These are phyloP conservation scores for rat (Rattus norvegicus) DNA, from an alignment of 2,113 vertebrate genomes.

Conservation along the genomic window DNA sequence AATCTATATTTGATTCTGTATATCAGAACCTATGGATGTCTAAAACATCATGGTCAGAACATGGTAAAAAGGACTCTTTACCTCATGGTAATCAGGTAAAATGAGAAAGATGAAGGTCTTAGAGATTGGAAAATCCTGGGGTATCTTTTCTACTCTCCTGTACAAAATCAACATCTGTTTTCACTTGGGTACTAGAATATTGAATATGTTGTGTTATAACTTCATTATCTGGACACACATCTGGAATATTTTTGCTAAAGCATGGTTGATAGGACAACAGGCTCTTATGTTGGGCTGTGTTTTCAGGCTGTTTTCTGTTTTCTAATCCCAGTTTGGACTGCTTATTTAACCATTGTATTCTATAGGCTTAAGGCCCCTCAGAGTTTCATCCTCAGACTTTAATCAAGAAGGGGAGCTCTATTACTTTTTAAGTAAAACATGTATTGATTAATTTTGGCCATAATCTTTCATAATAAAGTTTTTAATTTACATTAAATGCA, in stretches of 20 bases:
- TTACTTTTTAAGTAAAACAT: neutral
- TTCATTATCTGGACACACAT: neutral
- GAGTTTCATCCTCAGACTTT: neutral
- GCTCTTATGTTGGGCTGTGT: neutral
- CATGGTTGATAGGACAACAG: neutral
- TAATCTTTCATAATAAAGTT: neutral
- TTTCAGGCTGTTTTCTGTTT: neutral
- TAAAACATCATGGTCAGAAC: neutral
- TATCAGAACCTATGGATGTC: neutral
- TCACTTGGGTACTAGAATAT: neutral
- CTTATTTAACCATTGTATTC: fast-evolving
- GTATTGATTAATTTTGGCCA: neutral
- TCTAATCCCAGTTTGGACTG: neutral
- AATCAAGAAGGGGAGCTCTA: neutral
- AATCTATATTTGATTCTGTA: neutral
- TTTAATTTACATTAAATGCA: neutral
- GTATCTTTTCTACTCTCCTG: neutral
- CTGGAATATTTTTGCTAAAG: neutral
- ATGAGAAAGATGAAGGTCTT: neutral
- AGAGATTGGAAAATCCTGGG: no score
- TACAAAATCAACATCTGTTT: neutral
- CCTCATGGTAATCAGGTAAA: neutral
- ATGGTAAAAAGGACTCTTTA: fast-evolving
- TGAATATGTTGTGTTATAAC: neutral
- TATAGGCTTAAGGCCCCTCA: neutral